Conservation (phyloP, 1,140 invertebrate species). For the Scaptomyza graminum region DNA sequence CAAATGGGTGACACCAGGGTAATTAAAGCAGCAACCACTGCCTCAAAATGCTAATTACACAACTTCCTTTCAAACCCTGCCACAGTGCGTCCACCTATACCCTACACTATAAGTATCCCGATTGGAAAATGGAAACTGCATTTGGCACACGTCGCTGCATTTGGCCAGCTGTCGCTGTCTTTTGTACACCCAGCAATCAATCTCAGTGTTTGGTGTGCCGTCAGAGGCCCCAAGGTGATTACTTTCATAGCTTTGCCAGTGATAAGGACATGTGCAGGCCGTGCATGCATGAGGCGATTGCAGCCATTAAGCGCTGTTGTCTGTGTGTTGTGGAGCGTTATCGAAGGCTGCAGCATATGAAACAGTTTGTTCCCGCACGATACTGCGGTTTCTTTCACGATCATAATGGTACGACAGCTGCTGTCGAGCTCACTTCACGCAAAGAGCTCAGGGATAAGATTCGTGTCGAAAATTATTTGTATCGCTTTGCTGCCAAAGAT, state of each 20-base stretch:
- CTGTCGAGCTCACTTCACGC: conserved; percentile 48
- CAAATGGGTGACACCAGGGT: conserved; percentile 73
- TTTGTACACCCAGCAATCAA: conserved; percentile 54
- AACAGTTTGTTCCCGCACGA: conserved; percentile 57
- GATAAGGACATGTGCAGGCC: conserved; percentile 72
- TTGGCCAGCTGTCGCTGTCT: conserved; percentile 63
- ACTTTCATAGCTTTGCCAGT: conserved; percentile 64
- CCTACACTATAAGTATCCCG: conserved; percentile 41
- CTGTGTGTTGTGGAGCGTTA: conserved; percentile 59
- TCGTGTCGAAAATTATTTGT: conserved; percentile 74
- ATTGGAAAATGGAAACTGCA: conserved; percentile 50
- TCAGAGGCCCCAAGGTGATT: conserved; percentile 61
- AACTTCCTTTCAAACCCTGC: neutral
- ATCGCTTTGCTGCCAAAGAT: conserved; percentile 45
- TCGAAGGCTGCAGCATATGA: conserved; percentile 43
- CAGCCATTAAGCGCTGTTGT: conserved; percentile 50
- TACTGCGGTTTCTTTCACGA: conserved; percentile 75
- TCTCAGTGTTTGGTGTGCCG: conserved; percentile 53
- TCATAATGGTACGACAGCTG: conserved; percentile 66
- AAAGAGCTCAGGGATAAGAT: conserved; percentile 64
- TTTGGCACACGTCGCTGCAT: conserved; percentile 60
- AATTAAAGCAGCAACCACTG: conserved; percentile 3
- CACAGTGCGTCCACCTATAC: conserved; percentile 65
- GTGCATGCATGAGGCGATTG: conserved; percentile 56
- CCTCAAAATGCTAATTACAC: neutral